phyloP scores from a whole-genome alignment of 2,888 invertebrate genomes.

The Bombylius discolor region DNA sequence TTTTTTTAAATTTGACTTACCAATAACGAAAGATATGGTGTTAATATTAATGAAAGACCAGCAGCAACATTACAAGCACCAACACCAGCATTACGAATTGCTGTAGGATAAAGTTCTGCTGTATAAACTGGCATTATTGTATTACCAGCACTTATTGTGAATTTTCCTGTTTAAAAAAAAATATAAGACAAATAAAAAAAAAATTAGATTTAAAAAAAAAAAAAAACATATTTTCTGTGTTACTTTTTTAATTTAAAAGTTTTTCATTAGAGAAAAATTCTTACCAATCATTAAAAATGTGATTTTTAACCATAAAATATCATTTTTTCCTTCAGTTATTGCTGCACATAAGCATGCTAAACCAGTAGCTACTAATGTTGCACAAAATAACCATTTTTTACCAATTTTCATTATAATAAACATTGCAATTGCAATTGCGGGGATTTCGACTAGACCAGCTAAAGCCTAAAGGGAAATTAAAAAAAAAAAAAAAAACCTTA shows the following conservation, averaged over 20 bases:
- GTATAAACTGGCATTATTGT: conserved; percentile 66
- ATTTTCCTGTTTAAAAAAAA: conserved; percentile 39
- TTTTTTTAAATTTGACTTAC: conserved; percentile 38
- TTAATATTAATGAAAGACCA: conserved; percentile 56
- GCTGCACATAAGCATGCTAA: conserved; percentile 54
- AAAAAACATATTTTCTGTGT: no score
- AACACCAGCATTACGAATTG: conserved; percentile 55
- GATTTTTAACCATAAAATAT: conserved; percentile 54
- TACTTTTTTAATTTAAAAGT: conserved; percentile 1
- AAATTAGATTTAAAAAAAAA: no score
- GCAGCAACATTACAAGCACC: conserved; percentile 65
- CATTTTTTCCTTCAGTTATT: conserved; percentile 40
- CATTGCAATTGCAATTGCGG: conserved; percentile 63
- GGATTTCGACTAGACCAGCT: conserved; percentile 63
- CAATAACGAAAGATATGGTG: conserved; percentile 65
- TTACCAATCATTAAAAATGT: conserved; percentile 60
- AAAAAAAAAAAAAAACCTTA: conserved; percentile 5
- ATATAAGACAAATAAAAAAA: no score
- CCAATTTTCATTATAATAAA: conserved; percentile 61
- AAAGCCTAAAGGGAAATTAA: conserved; percentile 37
- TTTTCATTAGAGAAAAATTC: not conserved
- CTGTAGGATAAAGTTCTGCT: conserved; percentile 58
- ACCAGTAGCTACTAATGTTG: conserved; percentile 55
- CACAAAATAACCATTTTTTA: conserved; percentile 55
- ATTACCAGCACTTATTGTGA: conserved; percentile 64